A percentile compares a stretch with the other conserved stretches of the same genome.
phyloP scores from a whole-genome alignment of 2,888 invertebrate genomes.

The Sinhomidia bicolor region DNA sequence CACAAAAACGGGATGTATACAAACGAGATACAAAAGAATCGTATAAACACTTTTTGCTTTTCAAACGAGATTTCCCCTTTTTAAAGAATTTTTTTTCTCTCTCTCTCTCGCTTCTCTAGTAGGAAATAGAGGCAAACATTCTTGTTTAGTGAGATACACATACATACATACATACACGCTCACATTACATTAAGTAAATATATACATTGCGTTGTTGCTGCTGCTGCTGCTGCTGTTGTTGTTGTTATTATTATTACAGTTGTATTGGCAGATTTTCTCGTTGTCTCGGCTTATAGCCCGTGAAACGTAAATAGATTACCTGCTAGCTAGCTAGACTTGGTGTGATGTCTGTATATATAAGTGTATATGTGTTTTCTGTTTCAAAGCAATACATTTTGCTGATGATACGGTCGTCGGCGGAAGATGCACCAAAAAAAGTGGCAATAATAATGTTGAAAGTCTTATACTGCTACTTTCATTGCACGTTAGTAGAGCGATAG shows the following conservation, averaged over 20 bases:
- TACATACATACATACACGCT: too few species aligned
- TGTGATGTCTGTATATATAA: too few species aligned
- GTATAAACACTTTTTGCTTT: neutral
- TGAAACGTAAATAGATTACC: slow-evolving; percentile 27
- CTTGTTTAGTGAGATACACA: too few species aligned
- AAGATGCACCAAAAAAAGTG: neutral
- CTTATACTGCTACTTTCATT: neutral
- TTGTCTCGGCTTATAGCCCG: neutral
- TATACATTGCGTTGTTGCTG: too few species aligned
- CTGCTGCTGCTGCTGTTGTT: too few species aligned
- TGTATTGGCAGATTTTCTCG: neutral
- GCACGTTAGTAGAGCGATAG: neutral
- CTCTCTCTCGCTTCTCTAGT: too few species aligned
- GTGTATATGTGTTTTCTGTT: neutral
- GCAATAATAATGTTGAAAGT: neutral
- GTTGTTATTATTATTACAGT: too few species aligned
- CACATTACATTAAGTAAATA: neutral
- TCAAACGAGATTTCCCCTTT: slow-evolving; percentile 8
- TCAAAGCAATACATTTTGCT: neutral
- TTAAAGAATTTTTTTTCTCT: too few species aligned
- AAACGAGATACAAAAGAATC: neutral
- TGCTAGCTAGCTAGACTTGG: neutral
- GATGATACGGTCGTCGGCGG: too few species aligned
- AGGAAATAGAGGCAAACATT: neutral
- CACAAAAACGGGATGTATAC: neutral